A percentile compares a stretch with the other conserved stretches of the same genome.
Conservation (phyloP, 1,140 invertebrate genomes). For the Listronotus oregonensis region DNA sequence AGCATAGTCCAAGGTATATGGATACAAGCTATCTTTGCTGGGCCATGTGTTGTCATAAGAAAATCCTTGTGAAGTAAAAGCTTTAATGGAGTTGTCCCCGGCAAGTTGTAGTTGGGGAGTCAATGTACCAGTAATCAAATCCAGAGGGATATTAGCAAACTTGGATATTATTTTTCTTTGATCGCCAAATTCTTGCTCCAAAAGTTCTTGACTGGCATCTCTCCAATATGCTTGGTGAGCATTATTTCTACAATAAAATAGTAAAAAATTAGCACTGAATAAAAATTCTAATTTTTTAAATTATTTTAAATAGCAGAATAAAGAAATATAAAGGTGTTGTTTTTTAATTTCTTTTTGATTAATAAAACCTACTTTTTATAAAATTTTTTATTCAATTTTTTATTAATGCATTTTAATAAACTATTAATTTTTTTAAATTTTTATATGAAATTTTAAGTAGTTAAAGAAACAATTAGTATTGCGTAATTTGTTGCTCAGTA, state of each 20-base stretch:
- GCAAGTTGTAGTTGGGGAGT: conserved; percentile 46
- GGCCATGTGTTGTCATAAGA: conserved; percentile 70
- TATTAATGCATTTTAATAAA: too few relatives aligned
- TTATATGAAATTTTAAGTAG: too few relatives aligned
- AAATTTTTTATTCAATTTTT: too few relatives aligned
- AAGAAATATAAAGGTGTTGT: too few relatives aligned
- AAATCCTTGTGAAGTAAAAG: conserved; percentile 59
- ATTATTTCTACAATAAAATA: conserved; percentile 64
- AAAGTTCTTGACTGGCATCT: conserved; percentile 26
- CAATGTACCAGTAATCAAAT: conserved; percentile 41
- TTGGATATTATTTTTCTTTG: conserved; percentile 43
- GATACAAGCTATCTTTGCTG: conserved; percentile 59
- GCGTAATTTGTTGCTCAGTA: too few relatives aligned
- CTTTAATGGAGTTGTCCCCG: conserved; percentile 60
- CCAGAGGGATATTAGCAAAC: conserved; percentile 46
- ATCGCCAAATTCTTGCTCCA: conserved; percentile 44
- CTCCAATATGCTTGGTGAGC: conserved; percentile 58
- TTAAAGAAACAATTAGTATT: too few relatives aligned
- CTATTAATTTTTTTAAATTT: too few relatives aligned
- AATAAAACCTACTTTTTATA: too few relatives aligned
- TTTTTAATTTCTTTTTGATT: too few relatives aligned
- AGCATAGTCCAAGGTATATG: conserved; percentile 71
- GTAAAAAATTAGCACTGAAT: neutral
- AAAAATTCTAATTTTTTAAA: too few relatives aligned
- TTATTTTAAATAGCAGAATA: too few relatives aligned